Evolutionary conservation across 2,113 vertebrate species (phyloP).

Genomic region (Anhinga anhinga): DNA sequence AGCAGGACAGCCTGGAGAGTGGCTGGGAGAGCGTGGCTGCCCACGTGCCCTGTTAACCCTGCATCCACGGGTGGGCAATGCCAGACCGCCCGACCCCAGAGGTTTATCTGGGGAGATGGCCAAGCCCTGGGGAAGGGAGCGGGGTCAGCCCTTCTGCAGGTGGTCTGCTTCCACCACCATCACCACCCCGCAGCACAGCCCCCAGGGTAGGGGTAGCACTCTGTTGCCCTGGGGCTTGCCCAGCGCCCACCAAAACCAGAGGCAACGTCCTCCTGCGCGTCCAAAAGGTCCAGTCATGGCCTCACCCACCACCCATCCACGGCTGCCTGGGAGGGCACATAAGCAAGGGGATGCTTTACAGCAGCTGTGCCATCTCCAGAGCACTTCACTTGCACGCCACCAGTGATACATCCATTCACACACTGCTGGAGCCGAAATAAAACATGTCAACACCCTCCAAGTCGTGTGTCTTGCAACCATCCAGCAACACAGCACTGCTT

Average conservation of each 20-base stretch:
- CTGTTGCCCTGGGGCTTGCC: background rate
- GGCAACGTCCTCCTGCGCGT: background rate
- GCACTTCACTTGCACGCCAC: background rate
- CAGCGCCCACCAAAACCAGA: background rate
- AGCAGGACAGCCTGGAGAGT: background rate
- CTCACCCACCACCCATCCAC: background rate
- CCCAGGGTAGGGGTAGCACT: background rate
- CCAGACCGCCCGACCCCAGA: rapidly evolving
- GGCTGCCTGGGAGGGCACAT: rapidly evolving
- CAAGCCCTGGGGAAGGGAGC: background rate
- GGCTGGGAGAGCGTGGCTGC: rapidly evolving
- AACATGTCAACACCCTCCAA: background rate
- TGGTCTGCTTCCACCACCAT: background rate
- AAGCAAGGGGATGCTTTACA: background rate
- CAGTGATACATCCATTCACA: background rate
- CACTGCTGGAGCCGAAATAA: rapidly evolving
- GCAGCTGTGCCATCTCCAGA: background rate
- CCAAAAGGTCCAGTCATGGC: background rate
- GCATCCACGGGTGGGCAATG: background rate
- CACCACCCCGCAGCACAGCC: background rate
- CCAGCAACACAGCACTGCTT: rapidly evolving
- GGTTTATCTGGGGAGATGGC: background rate
- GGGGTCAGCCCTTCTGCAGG: background rate
- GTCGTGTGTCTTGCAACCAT: rapidly evolving
- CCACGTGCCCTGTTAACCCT: rapidly evolving